Percentiles rank a stretch among this genome's conserved stretches.
phyloP scores from a whole-genome alignment of 1,140 invertebrate species.

The Luehdorfia chinensis region DNA sequence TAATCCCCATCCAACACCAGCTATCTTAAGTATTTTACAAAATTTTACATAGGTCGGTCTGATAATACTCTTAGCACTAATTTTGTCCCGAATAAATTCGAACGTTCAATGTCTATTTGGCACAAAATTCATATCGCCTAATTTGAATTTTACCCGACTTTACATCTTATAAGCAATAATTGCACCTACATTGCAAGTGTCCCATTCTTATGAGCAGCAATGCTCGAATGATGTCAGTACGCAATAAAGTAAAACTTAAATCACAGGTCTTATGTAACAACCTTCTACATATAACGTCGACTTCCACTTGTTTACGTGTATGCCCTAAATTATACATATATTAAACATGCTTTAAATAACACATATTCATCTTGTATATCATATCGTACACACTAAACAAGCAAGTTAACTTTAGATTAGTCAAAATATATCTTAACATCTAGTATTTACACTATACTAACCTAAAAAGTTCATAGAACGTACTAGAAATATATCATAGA shows the following conservation, averaged over 20 bases:
- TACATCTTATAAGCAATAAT: constrained; percentile 21
- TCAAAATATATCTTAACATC: background rate
- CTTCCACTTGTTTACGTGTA: background rate
- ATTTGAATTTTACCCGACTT: constrained; percentile 31
- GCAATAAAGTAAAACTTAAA: constrained; percentile 18
- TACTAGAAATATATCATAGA: constrained; percentile 97
- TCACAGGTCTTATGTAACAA: constrained; percentile 8
- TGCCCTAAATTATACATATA: background rate
- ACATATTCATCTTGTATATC: no score
- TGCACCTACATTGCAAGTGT: constrained; percentile 45
- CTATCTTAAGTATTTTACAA: constrained; percentile 31
- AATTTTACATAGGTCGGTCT: constrained; percentile 50
- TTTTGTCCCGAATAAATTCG: constrained; percentile 71
- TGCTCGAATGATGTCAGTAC: constrained; percentile 17
- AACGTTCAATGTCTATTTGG: constrained; percentile 66
- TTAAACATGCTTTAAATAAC: background rate
- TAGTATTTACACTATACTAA: constrained; percentile 60
- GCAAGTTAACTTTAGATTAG: no score
- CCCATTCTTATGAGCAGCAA: constrained; percentile 26
- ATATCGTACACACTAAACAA: no score
- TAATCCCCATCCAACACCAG: constrained; percentile 48
- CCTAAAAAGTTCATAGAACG: constrained; percentile 92
- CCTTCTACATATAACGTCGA: constrained; percentile 6
- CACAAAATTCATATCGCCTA: constrained; percentile 57
- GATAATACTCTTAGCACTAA: constrained; percentile 39